Percentiles rank a stretch among this genome's conserved stretches.
Conservation (phyloP, 2,113 vertebrate species). For the Eubucco bourcierii region DNA sequence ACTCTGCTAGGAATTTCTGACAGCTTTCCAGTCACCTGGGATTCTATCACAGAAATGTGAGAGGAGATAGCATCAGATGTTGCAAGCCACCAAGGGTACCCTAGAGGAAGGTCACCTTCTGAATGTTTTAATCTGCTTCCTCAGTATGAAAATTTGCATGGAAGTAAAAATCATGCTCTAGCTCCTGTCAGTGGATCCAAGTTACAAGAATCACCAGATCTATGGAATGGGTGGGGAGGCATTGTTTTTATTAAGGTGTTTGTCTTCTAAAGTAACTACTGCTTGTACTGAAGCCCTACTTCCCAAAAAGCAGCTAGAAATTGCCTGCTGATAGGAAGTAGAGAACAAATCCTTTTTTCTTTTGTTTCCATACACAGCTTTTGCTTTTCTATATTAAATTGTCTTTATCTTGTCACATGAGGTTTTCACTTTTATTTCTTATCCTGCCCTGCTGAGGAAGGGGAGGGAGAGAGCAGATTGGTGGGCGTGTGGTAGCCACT, state of each 20-base stretch:
- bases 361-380: too few relatives aligned
- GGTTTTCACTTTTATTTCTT: background rate
- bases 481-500: background rate
- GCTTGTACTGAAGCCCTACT: too few relatives aligned
- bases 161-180: background rate
- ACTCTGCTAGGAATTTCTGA: background rate
- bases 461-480: background rate
- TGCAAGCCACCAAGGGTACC: background rate
- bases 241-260: background rate
- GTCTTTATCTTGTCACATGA: background rate
- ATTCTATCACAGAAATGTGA: background rate
- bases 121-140: background rate
- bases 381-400: background rate
- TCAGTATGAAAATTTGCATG: background rate
- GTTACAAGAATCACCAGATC: background rate
- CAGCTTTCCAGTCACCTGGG: background rate
- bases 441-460: fast-evolving
- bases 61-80: background rate
- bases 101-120: background rate
- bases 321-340: too few relatives aligned
- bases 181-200: background rate
- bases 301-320: too few relatives aligned
- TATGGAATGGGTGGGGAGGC: background rate
- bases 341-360: too few relatives aligned
- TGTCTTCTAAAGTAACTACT: background rate